phyloP scores from a whole-genome alignment of 2,888 invertebrate genomes.

The Ischnura elegans region DNA sequence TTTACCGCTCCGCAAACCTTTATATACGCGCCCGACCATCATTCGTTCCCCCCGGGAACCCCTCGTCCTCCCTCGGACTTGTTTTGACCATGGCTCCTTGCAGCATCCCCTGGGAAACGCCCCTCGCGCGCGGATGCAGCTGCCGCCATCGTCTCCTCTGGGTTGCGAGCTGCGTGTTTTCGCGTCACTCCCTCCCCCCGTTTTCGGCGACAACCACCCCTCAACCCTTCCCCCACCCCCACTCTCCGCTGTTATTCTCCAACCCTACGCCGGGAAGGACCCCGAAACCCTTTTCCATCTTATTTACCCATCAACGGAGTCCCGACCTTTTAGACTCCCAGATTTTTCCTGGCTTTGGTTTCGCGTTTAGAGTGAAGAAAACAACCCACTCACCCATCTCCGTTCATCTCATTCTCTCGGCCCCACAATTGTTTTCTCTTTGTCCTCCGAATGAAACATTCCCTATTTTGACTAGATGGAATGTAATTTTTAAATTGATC shows the following conservation, averaged over 20 bases:
- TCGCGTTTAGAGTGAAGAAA: background rate
- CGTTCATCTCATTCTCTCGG: background rate
- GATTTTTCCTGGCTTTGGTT: background rate
- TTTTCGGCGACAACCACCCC: constrained; percentile 46
- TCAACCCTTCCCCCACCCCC: background rate
- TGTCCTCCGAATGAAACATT: too few relatives aligned
- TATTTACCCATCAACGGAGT: background rate
- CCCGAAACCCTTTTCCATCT: background rate
- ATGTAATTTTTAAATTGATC: too few relatives aligned
- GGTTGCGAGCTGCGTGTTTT: background rate
- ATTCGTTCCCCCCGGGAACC: background rate
- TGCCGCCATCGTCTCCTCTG: background rate
- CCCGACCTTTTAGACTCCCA: background rate
- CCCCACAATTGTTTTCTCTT: too few relatives aligned
- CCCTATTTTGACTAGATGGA: too few relatives aligned
- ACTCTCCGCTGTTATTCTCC: constrained; percentile 14
- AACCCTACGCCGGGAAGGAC: background rate
- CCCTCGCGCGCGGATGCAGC: background rate
- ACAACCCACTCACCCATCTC: background rate
- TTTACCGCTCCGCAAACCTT: constrained; percentile 21
- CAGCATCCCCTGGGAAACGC: background rate
- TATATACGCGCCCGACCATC: background rate
- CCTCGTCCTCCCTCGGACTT: background rate
- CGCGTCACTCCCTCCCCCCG: background rate
- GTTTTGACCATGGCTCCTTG: background rate